Evolutionary conservation across 2,113 vertebrate species (phyloP).

Genomic region (Parus major): DNA sequence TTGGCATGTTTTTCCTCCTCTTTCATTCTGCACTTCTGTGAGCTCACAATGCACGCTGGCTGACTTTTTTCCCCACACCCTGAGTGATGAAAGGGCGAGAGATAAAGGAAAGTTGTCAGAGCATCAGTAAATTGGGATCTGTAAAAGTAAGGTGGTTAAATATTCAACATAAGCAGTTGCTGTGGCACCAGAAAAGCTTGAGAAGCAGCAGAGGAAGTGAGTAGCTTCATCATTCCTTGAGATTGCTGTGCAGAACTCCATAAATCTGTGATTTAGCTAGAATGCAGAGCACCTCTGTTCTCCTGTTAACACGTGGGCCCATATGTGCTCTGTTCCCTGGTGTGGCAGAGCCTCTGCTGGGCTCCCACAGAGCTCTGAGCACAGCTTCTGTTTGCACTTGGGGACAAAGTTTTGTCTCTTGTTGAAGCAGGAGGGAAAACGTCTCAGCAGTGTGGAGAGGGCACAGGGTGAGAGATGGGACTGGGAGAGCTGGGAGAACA

Average conservation of each 20-base stretch:
- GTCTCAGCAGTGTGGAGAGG: neutral
- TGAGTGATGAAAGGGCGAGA: neutral
- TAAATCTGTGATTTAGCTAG: neutral
- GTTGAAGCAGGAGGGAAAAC: neutral
- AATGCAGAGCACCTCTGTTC: neutral
- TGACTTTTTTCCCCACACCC: neutral
- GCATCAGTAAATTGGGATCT: neutral
- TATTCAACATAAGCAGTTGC: neutral
- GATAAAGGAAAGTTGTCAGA: neutral
- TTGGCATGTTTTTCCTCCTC: neutral
- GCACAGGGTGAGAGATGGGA: neutral
- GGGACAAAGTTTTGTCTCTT: neutral
- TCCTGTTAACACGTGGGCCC: fast-evolving
- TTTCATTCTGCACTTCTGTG: neutral
- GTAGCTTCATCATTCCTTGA: neutral
- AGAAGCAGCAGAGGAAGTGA: neutral
- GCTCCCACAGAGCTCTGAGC: neutral
- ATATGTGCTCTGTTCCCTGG: fast-evolving
- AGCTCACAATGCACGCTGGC: neutral
- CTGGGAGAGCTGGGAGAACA: neutral
- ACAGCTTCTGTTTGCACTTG: neutral
- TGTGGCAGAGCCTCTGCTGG: neutral
- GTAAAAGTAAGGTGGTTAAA: neutral
- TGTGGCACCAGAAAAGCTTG: neutral
- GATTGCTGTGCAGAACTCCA: neutral